phyloP scores from a whole-genome alignment of 1,140 invertebrate species.

The Drosophila pseudoananassae region DNA sequence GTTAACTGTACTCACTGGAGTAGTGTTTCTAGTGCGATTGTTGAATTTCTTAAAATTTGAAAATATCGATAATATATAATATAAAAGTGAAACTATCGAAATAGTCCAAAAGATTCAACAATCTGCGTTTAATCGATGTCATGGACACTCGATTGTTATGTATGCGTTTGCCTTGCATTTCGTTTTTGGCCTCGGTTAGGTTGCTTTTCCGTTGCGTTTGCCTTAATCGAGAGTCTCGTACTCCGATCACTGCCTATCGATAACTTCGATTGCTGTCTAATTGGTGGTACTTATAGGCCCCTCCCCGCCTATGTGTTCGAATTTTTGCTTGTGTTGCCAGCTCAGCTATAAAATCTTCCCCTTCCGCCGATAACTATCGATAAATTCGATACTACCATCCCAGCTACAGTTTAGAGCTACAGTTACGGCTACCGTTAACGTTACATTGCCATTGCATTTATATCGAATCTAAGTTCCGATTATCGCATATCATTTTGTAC shows the following conservation, averaged over 20 bases:
- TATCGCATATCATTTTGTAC: conserved; percentile 42
- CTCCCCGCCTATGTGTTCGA: not conserved
- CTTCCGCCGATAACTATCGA: conserved; percentile 14
- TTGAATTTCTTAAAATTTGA: not conserved
- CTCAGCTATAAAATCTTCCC: not conserved
- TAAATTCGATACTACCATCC: conserved; percentile 18
- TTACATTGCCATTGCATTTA: conserved; percentile 51
- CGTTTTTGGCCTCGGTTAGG: conserved; percentile 39
- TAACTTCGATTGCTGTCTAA: not conserved
- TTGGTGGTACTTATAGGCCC: not conserved
- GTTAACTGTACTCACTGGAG: conserved; percentile 14
- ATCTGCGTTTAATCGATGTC: not conserved
- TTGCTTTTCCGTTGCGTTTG: conserved; percentile 31
- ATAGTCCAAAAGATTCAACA: not conserved
- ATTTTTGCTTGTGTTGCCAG: conserved; percentile 5
- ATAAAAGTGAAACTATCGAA: not conserved
- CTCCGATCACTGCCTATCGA: conserved; percentile 23
- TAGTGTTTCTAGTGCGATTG: conserved; percentile 8
- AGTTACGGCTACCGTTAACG: conserved; percentile 43
- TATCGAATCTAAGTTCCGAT: conserved; percentile 40
- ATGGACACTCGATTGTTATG: conserved; percentile 17
- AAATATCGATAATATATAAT: not conserved
- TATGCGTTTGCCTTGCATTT: conserved; percentile 34
- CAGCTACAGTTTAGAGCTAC: conserved; percentile 36
- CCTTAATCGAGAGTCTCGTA: conserved; percentile 13